These are phyloP conservation scores for Cricetomys ansorgei DNA, from an alignment of 2,113 vertebrate genomes.

Conservation along the genomic window DNA sequence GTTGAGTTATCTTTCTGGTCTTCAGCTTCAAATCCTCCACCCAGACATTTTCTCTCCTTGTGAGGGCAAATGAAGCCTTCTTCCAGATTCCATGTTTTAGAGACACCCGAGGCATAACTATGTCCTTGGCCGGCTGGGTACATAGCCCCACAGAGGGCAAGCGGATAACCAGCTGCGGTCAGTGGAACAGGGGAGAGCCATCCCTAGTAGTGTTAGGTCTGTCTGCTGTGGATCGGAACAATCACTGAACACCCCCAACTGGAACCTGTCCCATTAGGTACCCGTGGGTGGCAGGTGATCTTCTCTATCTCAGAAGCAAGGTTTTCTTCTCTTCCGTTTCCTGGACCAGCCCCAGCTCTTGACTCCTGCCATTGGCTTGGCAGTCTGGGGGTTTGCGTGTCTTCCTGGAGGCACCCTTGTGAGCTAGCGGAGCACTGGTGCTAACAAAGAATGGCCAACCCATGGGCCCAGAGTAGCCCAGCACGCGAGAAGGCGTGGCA, in stretches of 20 bases:
- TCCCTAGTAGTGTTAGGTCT: neutral
- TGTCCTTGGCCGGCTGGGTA: neutral
- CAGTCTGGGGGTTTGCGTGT: neutral
- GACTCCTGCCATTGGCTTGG: neutral
- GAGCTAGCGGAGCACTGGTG: rapidly evolving
- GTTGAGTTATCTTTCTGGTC: neutral
- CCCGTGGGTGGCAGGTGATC: neutral
- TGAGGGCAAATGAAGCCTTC: neutral
- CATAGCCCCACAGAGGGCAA: rapidly evolving
- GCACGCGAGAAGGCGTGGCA: neutral
- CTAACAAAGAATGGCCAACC: neutral
- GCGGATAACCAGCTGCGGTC: neutral
- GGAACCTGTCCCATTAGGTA: neutral
- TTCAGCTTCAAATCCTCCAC: neutral
- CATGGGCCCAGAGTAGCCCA: neutral
- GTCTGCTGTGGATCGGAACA: neutral
- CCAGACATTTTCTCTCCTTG: neutral
- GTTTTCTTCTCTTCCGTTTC: neutral
- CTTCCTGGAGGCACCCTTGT: neutral
- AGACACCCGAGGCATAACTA: rapidly evolving
- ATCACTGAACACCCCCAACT: neutral
- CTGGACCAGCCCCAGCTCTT: neutral
- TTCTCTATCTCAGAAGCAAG: neutral
- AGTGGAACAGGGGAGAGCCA: neutral
- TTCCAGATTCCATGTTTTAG: neutral